Base-by-base conservation (phyloP, 2,113 vertebrate species). In the mouse (Mus musculus) region DNA sequence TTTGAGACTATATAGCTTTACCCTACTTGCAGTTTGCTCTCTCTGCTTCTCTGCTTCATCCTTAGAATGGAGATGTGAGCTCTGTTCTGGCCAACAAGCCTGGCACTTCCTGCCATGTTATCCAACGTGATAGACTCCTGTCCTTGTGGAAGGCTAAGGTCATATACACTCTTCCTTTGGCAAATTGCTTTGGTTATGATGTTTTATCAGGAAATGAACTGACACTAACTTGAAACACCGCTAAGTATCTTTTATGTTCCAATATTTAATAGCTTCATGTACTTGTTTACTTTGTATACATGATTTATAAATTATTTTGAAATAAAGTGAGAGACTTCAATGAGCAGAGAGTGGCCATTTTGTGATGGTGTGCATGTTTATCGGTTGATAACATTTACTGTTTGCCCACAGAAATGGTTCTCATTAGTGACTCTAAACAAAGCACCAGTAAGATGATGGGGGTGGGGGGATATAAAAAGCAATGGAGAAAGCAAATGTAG, bases 371-470 rank as follows among this genome's bases (percentile, higher is more conserved):
- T 49, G 49, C 49, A 7, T 36, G 92, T 93, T 72, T 90, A 26
- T 30, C 61, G 59, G 13, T 61, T 14, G 0, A 82, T 26, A 61
- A 0, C 22, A 72, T 92, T 84, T 91, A 46, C 90, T 71, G n/a
- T 54, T 78, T 17, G 49, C 54, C 76, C 77, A 67, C 81, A 86
- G 90, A 94, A 65, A 67, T 81, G 85, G n/a, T 95, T 88, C 28
- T 92, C 65, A 49, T 19, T 33, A 82, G n/a, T 63, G 91, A 95
- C 93, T 78, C 96, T 22, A 94, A 91, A 92, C 65, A 54, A 90
- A 90, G 42, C 59, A 89, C 71, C 77, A 82, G 80, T 56, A 52
- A 87, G 85, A 56, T 39, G 39, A 9, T 12, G 39, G 17, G 63
- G 26, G 0, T 49, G 49, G 49, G 49, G 13, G 30, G 30, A 85